A percentile compares a stretch with the other conserved stretches of the same genome.
Conservation (phyloP, 2,888 invertebrate genomes). For the Drosophila falleni region DNA sequence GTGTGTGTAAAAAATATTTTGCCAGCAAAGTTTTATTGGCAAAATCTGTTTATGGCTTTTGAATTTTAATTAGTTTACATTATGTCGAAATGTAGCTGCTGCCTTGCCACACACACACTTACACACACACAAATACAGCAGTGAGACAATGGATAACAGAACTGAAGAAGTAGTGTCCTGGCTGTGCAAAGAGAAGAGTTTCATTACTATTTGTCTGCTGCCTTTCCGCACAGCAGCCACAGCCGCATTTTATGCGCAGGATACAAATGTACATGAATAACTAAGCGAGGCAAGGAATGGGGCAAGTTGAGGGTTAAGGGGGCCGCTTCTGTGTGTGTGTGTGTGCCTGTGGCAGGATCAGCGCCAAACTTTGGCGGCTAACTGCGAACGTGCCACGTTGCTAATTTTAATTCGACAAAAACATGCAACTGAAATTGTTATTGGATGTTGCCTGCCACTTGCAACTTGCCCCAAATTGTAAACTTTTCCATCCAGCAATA, state of each 20-base stretch:
- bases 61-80: conserved; percentile 85
- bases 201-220: conserved; percentile 81
- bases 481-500: conserved; percentile 20
- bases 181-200: conserved; percentile 64
- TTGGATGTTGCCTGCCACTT: conserved; percentile 61
- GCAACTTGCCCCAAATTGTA: conserved; percentile 49
- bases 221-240: conserved; percentile 81
- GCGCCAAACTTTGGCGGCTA: conserved; percentile 67
- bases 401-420: conserved; percentile 82
- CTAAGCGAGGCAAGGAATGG: conserved; percentile 58
- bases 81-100: conserved; percentile 79
- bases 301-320: conserved; percentile 15
- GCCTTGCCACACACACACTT: conserved; percentile 28
- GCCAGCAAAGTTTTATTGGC: conserved; percentile 84
- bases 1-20: conserved; percentile 75
- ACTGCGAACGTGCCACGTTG: conserved; percentile 69
- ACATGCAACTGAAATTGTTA: conserved; percentile 78
- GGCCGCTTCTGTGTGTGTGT: conserved; percentile 26
- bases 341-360: conserved; percentile 63
- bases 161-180: conserved; percentile 69
- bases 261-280: conserved; percentile 81
- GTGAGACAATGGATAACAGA: conserved; percentile 37
- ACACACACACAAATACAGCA: conserved; percentile 1
- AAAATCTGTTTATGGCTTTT: conserved; percentile 85
- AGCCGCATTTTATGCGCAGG: conserved; percentile 82